These are phyloP conservation scores for Troides helena DNA, from an alignment of 2,888 invertebrate species.

Conservation along the genomic window DNA sequence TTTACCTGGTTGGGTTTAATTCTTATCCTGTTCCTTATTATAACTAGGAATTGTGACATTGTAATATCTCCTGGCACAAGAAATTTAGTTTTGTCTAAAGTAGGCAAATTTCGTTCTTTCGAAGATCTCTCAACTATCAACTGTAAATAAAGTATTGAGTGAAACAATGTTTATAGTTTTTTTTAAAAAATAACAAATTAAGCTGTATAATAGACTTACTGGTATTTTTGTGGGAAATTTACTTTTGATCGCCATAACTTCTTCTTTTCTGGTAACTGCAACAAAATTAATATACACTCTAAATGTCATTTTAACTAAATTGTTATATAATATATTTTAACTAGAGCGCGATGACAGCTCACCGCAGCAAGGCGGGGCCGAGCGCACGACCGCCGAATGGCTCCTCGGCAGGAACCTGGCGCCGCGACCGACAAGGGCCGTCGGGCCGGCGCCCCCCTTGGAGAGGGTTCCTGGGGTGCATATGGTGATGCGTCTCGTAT, in stretches of 20 bases:
- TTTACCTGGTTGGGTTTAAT: slow-evolving; percentile 83
- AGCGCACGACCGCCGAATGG: no score
- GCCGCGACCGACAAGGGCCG: no score
- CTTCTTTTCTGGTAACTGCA: slow-evolving; percentile 85
- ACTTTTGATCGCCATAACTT: slow-evolving; percentile 87
- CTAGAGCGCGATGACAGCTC: no score
- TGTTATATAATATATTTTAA: no score
- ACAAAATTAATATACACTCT: slow-evolving; percentile 38
- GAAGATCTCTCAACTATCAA: slow-evolving; percentile 90
- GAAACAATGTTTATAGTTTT: background rate
- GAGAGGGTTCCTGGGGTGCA: no score
- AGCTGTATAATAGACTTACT: slow-evolving; percentile 72
- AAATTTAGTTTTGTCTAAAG: slow-evolving; percentile 91
- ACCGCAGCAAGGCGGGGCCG: no score
- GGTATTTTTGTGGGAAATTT: slow-evolving; percentile 91
- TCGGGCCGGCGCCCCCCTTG: no score
- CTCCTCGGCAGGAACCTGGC: no score
- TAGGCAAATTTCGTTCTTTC: slow-evolving; percentile 88
- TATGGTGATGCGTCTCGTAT: no score
- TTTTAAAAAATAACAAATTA: background rate
- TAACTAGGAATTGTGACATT: slow-evolving; percentile 92
- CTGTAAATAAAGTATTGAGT: slow-evolving; percentile 63
- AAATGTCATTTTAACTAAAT: background rate
- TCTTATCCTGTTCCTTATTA: slow-evolving; percentile 82
- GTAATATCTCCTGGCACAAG: slow-evolving; percentile 93